Evolutionary conservation across 1,140 invertebrate species (phyloP), one percentile per base, ranked within the genome.

Genomic region (Zaprionus gabonicus): DNA sequence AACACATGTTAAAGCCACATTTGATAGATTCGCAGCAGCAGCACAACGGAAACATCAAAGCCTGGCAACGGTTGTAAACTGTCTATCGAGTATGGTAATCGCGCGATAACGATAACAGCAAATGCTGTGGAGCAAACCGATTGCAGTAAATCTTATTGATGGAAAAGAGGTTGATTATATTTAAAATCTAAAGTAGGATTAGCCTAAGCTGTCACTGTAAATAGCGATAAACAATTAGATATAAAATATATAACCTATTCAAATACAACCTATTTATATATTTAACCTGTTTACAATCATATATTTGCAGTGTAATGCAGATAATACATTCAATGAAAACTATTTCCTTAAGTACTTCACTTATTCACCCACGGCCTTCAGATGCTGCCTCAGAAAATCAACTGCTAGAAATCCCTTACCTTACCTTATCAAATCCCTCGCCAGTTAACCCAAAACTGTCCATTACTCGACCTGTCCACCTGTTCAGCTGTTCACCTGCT

Each of bases 11-110:
- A 17, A 58, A 65, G 55, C 49, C 46, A 69, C 25, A 51, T 74
- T 71, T 25, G 67, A 58, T 58, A 71, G 72, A 64, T 64, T 75
- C 20, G 76, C 41, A 58, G 69, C 64, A 80, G 77, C 77, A 80
- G 77, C 77, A 62, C 71, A 81, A 88, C 81, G 78, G 84, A 78
- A 87, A 81, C 84, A 78, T 83, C 82, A 83, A 78, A 78, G 82
- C 74, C 73, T 58, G 76, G 62, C 58, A 83, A 78, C 77, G 77
- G 73, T 81, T 83, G 62, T 88, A 69, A 83, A 80, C 79, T 58
- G 80, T 78, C 65, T 58, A 83, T 78, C 65, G 78, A 71, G 78
- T 88, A 88, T 87, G 80, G 78, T 77, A 71, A 76, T 76, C 55
- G 23, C 13, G 3, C 56, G 63, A 76, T 68, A 27, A 66, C 59